Base-by-base conservation (phyloP, 2,113 vertebrate species). In the Tragelaphus buxtoni region DNA sequence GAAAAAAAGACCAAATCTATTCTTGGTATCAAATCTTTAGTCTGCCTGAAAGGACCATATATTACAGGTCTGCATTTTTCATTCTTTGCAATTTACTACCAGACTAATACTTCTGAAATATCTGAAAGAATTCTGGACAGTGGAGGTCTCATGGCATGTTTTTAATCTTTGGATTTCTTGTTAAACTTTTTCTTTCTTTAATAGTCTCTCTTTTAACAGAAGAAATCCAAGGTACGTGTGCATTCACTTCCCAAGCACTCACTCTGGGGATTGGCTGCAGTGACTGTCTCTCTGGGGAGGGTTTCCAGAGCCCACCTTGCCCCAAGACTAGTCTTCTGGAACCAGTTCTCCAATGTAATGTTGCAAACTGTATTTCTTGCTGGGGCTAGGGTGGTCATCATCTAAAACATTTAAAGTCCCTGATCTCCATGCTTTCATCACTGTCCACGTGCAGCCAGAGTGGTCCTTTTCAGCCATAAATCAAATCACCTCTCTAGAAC, bases 1-100 rank as follows among this genome's bases (percentile, higher is more conserved):
- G 82, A 51, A 81, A 95, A 95, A 96, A 65, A 95, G 85, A 95
- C 72, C 72, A 96, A 79, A 86, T 93, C 93, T 97, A 96, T 95
- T 96, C 76, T 88, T 92, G 94, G 88, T 90, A 95, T 89, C 82
- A 95, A 95, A 93, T 94, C 95, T 96, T 91, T 65, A 90, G 61
- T 89, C 72, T 83, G 58, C 14, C 69, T 86, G 90, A 94, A 96
- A 97, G 91, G 92, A 92, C 45, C 72, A 93, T 90, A 82, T 88
- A 85, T 92, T 90, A 97, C 9, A 96, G 51, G 49, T 82, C 72
- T 90, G 82, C 47, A 79, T 93, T 95, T 94, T 92, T 96, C 84
- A 97, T 97, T 94, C 61, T 97, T 91, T 94, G 47, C 63, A 91
- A 80, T 94, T 97, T 96, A 94, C 61, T 88, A 60, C 45, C 28